Evolutionary conservation across 2,888 invertebrate species (phyloP).

Genomic region (Calephelis perditalis): DNA sequence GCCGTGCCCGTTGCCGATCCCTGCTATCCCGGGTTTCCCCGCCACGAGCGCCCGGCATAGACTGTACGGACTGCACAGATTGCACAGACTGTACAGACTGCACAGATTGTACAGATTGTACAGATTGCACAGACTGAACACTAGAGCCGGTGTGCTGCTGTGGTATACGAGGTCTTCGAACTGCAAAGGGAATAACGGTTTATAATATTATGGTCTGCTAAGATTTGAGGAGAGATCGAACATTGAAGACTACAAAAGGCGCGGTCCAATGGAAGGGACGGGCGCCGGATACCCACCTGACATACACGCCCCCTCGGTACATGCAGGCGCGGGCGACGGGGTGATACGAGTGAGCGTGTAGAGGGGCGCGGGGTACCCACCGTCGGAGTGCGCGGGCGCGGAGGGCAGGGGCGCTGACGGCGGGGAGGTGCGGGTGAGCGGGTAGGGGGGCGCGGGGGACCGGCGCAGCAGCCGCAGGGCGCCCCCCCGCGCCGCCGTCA

Average conservation of each 20-base stretch:
- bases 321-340: too few relatives aligned
- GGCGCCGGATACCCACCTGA: too few relatives aligned
- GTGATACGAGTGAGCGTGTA: too few relatives aligned
- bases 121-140: conserved; percentile 56
- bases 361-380: too few relatives aligned
- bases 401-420: conserved; percentile 81
- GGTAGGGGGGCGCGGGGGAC: conserved; percentile 89
- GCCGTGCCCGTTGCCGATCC: conserved; percentile 23
- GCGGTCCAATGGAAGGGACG: too few relatives aligned
- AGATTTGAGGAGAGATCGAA: background rate
- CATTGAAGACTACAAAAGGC: background rate
- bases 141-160: conserved; percentile 70
- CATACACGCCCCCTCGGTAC: too few relatives aligned
- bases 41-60: conserved; percentile 26
- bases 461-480: conserved; percentile 77
- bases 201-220: too few relatives aligned
- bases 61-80: conserved; percentile 31
- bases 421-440: conserved; percentile 87
- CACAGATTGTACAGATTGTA: conserved; percentile 38
- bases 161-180: conserved; percentile 51
- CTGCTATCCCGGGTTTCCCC: background rate
- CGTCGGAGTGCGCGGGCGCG: conserved; percentile 29
- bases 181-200: conserved; percentile 28
- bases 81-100: conserved; percentile 31
- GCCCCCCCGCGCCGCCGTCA: conserved; percentile 33